phyloP scores from a whole-genome alignment of 35 echinoderm and acorn worm genomes.

The Ophioderma brevispina region DNA sequence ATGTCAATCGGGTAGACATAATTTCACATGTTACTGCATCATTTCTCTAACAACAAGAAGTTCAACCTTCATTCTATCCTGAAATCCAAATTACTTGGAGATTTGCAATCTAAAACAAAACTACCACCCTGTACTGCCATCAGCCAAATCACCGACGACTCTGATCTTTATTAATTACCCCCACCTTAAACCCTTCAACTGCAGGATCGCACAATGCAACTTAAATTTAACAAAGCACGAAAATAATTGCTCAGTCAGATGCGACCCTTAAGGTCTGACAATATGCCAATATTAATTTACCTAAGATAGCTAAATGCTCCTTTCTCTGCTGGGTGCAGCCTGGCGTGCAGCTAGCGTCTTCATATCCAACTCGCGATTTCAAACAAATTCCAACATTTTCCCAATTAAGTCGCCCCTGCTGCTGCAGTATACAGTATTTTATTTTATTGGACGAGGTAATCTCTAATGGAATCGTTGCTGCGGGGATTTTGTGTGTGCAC shows the following conservation, averaged over 20 bases:
- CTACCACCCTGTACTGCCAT: background rate
- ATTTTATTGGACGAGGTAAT: background rate
- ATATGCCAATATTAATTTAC: slow-evolving; percentile 11
- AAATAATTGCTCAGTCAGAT: background rate
- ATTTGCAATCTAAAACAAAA: background rate
- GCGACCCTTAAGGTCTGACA: background rate
- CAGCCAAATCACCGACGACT: background rate
- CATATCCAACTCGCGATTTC: background rate
- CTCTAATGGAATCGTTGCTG: no score
- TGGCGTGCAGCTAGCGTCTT: background rate
- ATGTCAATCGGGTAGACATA: no score
- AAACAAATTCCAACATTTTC: background rate
- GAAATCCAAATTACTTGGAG: no score
- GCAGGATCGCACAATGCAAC: background rate
- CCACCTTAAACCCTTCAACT: background rate
- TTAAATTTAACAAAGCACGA: slow-evolving; percentile 1
- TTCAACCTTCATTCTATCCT: no score
- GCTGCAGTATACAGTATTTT: background rate
- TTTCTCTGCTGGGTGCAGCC: background rate
- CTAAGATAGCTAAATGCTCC: background rate
- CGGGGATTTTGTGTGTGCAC: no score
- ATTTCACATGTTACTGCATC: no score
- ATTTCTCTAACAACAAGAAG: no score
- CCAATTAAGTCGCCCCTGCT: background rate
- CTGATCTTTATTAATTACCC: background rate